phyloP scores from a whole-genome alignment of 2,797 vertebrate species.

The Sylvia borin region DNA sequence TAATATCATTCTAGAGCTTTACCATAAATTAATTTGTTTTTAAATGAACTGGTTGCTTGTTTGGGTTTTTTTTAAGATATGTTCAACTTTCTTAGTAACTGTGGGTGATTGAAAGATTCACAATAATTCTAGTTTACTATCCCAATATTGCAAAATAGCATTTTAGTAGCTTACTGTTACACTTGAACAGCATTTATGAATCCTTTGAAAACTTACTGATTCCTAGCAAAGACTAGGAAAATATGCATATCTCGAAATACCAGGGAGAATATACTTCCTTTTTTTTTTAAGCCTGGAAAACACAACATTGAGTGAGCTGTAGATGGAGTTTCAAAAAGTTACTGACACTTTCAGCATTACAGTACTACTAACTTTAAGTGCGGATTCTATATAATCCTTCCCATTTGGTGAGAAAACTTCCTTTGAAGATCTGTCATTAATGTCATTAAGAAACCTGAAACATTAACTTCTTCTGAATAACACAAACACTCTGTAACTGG shows the following conservation, averaged over 20 bases:
- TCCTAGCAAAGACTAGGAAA: background rate
- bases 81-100: background rate
- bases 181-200: background rate
- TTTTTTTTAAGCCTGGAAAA: background rate
- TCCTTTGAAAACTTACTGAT: background rate
- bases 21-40: background rate
- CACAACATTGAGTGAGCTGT: background rate
- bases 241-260: background rate
- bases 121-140: background rate
- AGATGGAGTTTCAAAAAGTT: background rate
- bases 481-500: background rate
- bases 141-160: background rate
- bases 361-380: background rate
- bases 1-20: background rate
- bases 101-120: background rate
- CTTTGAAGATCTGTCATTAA: background rate
- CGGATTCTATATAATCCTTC: background rate
- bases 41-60: background rate
- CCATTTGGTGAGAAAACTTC: background rate
- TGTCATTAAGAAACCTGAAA: background rate
- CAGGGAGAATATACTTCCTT: background rate
- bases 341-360: background rate
- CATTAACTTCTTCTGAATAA: background rate
- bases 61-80: background rate
- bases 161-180: background rate